These are phyloP conservation scores for Pimephales promelas DNA, from an alignment of 2,113 vertebrate genomes.

Conservation along the genomic window DNA sequence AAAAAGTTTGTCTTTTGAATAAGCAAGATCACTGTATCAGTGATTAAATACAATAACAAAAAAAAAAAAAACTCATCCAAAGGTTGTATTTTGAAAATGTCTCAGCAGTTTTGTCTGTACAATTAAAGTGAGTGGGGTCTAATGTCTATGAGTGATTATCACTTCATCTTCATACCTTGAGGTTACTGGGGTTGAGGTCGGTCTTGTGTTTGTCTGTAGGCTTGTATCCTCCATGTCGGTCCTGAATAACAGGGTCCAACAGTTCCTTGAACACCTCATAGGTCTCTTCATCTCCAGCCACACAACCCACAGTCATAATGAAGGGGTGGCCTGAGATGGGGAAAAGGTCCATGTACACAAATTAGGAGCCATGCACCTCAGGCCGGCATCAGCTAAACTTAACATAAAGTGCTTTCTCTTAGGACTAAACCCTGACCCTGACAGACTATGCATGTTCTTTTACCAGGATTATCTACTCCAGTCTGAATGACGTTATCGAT, in stretches of 20 bases:
- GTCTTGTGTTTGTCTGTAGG: conserved; percentile 95
- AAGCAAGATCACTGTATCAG: not conserved
- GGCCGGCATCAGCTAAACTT: not conserved
- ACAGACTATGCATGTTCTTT: conserved; percentile 43
- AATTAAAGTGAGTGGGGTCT: not conserved
- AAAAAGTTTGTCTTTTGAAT: not conserved
- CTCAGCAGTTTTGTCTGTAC: too few species aligned
- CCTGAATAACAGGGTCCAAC: conserved; percentile 92
- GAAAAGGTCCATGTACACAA: conserved; percentile 9
- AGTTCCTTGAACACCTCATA: conserved; percentile 93
- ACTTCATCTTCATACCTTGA: conserved; percentile 80
- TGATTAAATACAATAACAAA: not conserved
- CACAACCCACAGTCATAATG: conserved; percentile 96
- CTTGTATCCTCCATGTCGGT: conserved; percentile 95
- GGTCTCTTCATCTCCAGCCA: conserved; percentile 92
- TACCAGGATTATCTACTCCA: conserved; percentile 87
- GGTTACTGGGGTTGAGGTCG: conserved; percentile 83
- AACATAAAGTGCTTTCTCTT: not conserved
- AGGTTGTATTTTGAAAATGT: too few species aligned
- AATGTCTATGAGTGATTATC: too few species aligned
- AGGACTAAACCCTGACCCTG: not conserved
- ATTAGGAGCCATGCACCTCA: not conserved
- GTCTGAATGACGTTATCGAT: conserved; percentile 83
- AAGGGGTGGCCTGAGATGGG: conserved; percentile 87
- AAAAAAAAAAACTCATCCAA: too few species aligned